These are phyloP conservation scores for Acronicta alni DNA, from an alignment of 2,888 invertebrate species.

Conservation along the genomic window DNA sequence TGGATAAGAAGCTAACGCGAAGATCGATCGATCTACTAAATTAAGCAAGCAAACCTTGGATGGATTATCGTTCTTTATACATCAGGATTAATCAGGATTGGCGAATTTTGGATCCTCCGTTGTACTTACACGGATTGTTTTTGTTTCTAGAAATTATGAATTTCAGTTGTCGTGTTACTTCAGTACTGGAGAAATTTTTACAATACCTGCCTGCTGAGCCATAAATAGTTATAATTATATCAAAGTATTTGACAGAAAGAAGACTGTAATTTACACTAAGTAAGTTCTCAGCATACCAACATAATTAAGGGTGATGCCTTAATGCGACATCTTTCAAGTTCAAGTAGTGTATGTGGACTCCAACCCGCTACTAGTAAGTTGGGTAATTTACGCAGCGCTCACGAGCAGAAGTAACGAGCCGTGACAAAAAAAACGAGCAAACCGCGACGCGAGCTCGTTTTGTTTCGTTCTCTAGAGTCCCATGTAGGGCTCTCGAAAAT, in stretches of 20 bases:
- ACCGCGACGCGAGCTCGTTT: slow-evolving; percentile 64
- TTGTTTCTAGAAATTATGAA: no score
- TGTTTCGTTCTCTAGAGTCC: slow-evolving; percentile 65
- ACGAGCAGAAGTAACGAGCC: slow-evolving; percentile 74
- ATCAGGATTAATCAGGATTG: slow-evolving; percentile 13
- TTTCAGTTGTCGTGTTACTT: not conserved
- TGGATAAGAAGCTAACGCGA: slow-evolving; percentile 22
- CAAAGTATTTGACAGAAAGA: no score
- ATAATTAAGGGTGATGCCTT: slow-evolving; percentile 25
- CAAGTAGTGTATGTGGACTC: slow-evolving; percentile 30
- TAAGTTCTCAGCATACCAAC: not conserved
- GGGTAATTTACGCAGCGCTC: slow-evolving; percentile 68
- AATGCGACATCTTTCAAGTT: slow-evolving; percentile 34
- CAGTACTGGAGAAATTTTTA: no score
- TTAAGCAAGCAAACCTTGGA: slow-evolving; percentile 26
- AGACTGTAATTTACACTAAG: no score
- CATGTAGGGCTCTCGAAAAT: slow-evolving; percentile 54
- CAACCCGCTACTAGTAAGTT: slow-evolving; percentile 17
- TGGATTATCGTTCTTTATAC: slow-evolving; percentile 22
- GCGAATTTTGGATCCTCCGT: not conserved
- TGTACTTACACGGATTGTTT: not conserved
- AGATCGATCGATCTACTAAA: slow-evolving; percentile 33
- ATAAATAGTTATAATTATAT: no score
- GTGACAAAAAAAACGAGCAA: slow-evolving; percentile 72
- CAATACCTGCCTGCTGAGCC: no score